phyloP scores from a whole-genome alignment of 2,888 invertebrate species.

The Campoplex capitator region DNA sequence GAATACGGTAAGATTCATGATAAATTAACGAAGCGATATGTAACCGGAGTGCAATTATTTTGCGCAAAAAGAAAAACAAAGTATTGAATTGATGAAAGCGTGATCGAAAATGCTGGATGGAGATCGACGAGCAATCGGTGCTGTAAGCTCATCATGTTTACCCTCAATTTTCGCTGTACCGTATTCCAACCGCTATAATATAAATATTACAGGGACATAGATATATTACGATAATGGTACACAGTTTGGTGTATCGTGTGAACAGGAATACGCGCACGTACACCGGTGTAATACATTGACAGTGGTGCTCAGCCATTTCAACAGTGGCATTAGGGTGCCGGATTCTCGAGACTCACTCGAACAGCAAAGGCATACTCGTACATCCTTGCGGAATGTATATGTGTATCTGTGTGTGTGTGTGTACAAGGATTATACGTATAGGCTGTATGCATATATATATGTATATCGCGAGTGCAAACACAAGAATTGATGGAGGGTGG shows the following conservation, averaged over 20 bases:
- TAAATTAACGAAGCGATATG: neutral
- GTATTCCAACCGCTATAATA: neutral
- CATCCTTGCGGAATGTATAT: conserved; percentile 23
- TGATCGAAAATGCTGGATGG: neutral
- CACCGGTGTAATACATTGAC: conserved; percentile 41
- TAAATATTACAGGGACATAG: conserved; percentile 21
- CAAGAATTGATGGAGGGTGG: conserved; percentile 11
- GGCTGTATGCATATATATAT: neutral
- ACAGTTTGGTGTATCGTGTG: conserved; percentile 3
- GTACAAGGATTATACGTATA: conserved; percentile 4
- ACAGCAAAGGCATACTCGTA: conserved; percentile 42
- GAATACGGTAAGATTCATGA: neutral
- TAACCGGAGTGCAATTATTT: neutral
- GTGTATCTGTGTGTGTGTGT: neutral
- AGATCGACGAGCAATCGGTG: conserved; percentile 7
- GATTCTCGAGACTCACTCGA: conserved; percentile 61
- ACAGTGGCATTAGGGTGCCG: conserved; percentile 29
- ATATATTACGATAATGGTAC: conserved; percentile 10
- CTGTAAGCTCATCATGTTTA: conserved; percentile 4
- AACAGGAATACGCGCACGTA: conserved; percentile 19
- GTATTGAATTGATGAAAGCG: neutral
- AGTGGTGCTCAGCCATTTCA: conserved; percentile 50
- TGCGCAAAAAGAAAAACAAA: neutral
- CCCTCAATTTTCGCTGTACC: neutral
- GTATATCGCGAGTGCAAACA: conserved; percentile 35